phyloP scores from a whole-genome alignment of 2,113 vertebrate species.

The Melozone crissalis region DNA sequence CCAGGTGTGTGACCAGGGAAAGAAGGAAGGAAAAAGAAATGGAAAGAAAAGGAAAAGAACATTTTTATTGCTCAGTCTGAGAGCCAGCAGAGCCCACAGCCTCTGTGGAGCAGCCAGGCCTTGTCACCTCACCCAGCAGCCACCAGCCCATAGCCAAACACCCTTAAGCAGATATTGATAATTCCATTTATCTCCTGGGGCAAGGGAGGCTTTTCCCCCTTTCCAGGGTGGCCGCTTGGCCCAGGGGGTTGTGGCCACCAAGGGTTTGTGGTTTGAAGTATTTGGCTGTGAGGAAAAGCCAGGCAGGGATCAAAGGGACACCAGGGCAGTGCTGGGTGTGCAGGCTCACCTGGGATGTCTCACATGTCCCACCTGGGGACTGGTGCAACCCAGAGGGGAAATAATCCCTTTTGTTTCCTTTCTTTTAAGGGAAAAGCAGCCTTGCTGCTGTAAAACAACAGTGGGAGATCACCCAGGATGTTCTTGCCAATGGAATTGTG shows the following conservation, averaged over 20 bases:
- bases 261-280: background rate
- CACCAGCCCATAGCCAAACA: accelerated
- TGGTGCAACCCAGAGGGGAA: background rate
- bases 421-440: background rate
- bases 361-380: background rate
- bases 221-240: background rate
- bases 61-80: accelerated
- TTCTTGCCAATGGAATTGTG: background rate
- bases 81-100: background rate
- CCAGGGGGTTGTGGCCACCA: background rate
- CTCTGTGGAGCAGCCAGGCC: background rate
- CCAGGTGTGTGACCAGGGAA: background rate
- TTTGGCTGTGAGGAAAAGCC: background rate
- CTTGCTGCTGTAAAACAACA: background rate
- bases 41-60: background rate
- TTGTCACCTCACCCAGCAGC: background rate
- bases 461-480: background rate
- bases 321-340: background rate
- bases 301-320: accelerated
- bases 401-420: background rate
- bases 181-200: background rate
- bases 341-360: accelerated
- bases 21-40: background rate
- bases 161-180: accelerated
- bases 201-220: background rate